Evolutionary conservation across 1,140 invertebrate species (phyloP), one percentile per base, ranked within the genome.

Genomic region (Pentalonia nigronervosa): DNA sequence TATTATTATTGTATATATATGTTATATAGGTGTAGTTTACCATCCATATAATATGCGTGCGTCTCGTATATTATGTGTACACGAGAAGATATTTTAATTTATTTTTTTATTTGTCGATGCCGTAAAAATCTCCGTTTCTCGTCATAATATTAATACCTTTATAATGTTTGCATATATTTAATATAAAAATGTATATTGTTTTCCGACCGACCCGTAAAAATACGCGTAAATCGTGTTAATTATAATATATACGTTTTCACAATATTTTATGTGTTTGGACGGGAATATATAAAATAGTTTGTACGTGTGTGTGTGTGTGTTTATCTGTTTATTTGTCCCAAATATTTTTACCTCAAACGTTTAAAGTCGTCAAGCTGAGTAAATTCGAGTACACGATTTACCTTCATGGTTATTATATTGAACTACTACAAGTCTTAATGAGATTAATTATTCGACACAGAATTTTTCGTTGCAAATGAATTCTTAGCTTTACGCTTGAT

Each of bases 61-160:
- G 11, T 30, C 11, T 76, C 60, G n/a, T n/a, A 67, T 67, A 67
- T 2, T 9, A 6, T 45, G 11, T 25, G 7, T 20, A 53, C 50
- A 47, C 0, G 84, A 47, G 45, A n/a, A 45, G 45, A 84, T 41
- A 84, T 47, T 25, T 86, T 45, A 47, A 86, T 86, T 86, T 86
- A 86, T 86, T 41, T 41, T 87, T 87, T 87, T n/a, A 87, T 87
- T 47, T n/a, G 84, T 47, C 30, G 86, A 88, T 50, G 86, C 86
- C 30, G 17, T 50, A n/a, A 50, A 50, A 88, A 21, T 53, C 87
- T 3, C 23, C 23, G 41, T 41, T 45, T 86, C 36, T 47, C 84
- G 45, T 45, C 25, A 41, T 86, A 45, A 41, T 86, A 41, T 2
- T 41, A 41, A 41, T 41, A 41, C 41, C 41, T 4, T 2, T 41